Base-by-base conservation (phyloP, 2,797 vertebrate species). In the Melanotaenia trifasciata region DNA sequence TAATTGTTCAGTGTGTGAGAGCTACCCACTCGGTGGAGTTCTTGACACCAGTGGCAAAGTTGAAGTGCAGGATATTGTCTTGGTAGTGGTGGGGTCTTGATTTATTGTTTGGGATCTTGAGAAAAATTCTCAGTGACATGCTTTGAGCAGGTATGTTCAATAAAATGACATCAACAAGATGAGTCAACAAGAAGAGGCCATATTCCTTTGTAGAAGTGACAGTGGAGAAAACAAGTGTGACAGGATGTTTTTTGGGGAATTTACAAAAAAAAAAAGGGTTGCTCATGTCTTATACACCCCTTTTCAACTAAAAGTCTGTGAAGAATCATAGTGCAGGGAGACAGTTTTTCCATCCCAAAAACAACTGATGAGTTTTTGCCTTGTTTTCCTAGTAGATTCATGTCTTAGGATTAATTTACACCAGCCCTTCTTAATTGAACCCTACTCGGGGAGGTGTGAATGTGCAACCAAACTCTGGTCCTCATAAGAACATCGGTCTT, bases 1-100 rank as follows among this genome's bases (percentile, higher is more conserved):
- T 50, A 66, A 88, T 90, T 40, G 65, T 64, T 70, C 20, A 24
- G 30, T 28, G 60, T 66, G 65, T 63, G 83, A 74, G 78, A 40
- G 75, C 8, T 6, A 67, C 57, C 71, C 24, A 24, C 72, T 67
- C 43, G 7, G 56, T 81, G 70, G 67, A 57, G 68, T 57, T 67
- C 72, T 71, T 81, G 79, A 87, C 88, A 81, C 54, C 64, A 5
- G 70, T 75, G 78, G 79, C 22, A 32, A 35, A 38, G 62, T 38
- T 81, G 64, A 76, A 74, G 79, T 33, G 61, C 45, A 10, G 69
- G 75, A 69, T 83, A 86, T 80, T 83, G 79, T 70, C 59, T 64
- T 0, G 1, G 54, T 76, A 66, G 79, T 78, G 51, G 45, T 40
- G 18, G 6, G 54, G 58, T 51, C 64, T 62, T 40, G 40, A 57